phyloP scores from a whole-genome alignment of 2,797 vertebrate genomes.

The Galagoides demidoff region DNA sequence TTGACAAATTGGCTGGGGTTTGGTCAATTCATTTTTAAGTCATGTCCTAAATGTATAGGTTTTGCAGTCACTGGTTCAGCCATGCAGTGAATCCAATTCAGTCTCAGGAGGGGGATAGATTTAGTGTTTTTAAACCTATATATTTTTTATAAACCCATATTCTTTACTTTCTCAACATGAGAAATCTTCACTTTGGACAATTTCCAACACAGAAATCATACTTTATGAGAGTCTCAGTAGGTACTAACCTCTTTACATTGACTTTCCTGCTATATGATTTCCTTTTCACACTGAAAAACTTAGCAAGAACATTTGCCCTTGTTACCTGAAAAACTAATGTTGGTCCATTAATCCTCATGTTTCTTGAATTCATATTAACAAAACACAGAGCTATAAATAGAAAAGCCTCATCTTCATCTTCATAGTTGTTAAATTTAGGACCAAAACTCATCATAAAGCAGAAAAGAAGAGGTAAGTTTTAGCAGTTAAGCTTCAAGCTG shows the following conservation, averaged over 20 bases:
- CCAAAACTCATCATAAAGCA: slow-evolving; percentile 72
- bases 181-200: slow-evolving; percentile 2
- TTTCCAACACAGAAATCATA: slow-evolving; percentile 8
- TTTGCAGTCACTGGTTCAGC: slow-evolving; percentile 25
- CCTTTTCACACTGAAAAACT: background rate
- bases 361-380: slow-evolving; percentile 50
- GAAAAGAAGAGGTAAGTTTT: slow-evolving; percentile 76
- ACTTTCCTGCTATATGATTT: slow-evolving; percentile 30
- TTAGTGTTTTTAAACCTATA: background rate
- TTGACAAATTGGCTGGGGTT: slow-evolving; percentile 53
- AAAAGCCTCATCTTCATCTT: slow-evolving; percentile 3
- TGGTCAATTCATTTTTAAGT: slow-evolving; percentile 46
- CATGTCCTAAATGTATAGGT: background rate
- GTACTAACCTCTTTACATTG: background rate
- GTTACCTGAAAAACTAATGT: slow-evolving; percentile 46
- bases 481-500: slow-evolving; percentile 82
- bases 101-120: background rate
- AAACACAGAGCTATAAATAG: background rate
- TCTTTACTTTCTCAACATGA: background rate
- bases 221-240: slow-evolving; percentile 34
- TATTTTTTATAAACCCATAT: background rate
- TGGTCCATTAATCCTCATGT: slow-evolving; percentile 41
- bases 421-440: slow-evolving; percentile 27
- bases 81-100: slow-evolving; percentile 53
- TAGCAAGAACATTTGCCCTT: slow-evolving; percentile 43